phyloP scores from a whole-genome alignment of 2,888 invertebrate species.

The Gortyna flavago region DNA sequence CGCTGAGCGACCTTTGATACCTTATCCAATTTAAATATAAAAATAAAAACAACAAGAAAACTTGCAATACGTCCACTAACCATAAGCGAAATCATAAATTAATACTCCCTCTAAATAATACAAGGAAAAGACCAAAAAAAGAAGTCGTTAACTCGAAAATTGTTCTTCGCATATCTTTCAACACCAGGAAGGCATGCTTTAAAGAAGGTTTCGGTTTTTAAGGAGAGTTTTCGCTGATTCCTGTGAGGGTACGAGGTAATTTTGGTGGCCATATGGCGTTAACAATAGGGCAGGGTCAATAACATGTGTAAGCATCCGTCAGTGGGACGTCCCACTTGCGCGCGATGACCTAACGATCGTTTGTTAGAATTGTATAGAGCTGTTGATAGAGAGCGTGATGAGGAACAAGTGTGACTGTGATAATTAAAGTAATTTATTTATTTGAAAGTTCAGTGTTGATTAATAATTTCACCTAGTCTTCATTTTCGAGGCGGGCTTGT shows the following conservation, averaged over 20 bases:
- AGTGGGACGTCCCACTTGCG: slow-evolving; percentile 86
- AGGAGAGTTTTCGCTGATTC: slow-evolving; percentile 78
- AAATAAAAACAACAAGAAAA: neutral
- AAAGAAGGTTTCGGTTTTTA: slow-evolving; percentile 62
- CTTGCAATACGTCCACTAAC: neutral
- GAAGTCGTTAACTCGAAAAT: slow-evolving; percentile 70
- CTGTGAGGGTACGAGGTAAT: slow-evolving; percentile 77
- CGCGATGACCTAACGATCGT: slow-evolving; percentile 79
- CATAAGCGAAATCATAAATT: slow-evolving; percentile 41
- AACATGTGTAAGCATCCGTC: slow-evolving; percentile 85
- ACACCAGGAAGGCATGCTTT: slow-evolving; percentile 59
- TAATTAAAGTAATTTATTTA: neutral
- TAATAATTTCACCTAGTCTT: neutral
- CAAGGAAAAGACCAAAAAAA: slow-evolving; percentile 54
- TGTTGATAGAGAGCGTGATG: slow-evolving; percentile 62
- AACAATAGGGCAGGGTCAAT: slow-evolving; percentile 89
- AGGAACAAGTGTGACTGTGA: slow-evolving; percentile 16
- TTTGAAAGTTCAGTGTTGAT: neutral
- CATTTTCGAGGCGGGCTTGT: no score
- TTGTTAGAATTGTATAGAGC: slow-evolving; percentile 75
- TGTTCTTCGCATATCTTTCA: slow-evolving; percentile 60
- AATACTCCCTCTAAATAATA: slow-evolving; percentile 37
- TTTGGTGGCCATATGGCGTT: slow-evolving; percentile 85
- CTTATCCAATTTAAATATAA: slow-evolving; percentile 6
- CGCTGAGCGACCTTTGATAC: neutral